phyloP scores from a whole-genome alignment of 2,113 vertebrate genomes.

The Apodemus speciosus region DNA sequence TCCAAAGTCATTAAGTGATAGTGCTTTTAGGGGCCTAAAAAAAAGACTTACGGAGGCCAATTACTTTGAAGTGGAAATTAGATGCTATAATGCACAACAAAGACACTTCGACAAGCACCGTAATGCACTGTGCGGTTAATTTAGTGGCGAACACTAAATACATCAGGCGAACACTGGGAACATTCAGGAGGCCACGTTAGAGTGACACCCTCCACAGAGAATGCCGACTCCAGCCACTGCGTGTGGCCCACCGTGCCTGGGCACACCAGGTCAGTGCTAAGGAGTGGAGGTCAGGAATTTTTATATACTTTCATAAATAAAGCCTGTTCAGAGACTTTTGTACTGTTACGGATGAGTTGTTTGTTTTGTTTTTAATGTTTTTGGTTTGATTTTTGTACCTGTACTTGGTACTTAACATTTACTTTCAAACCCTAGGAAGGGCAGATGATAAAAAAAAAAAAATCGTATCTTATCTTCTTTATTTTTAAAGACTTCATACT shows the following conservation, averaged over 20 bases:
- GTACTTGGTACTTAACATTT: slow-evolving; percentile 19
- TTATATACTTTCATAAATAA: background rate
- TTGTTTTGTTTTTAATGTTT: background rate
- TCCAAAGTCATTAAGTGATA: slow-evolving; percentile 41
- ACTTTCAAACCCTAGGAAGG: slow-evolving; percentile 31
- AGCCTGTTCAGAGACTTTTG: background rate
- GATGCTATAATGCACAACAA: slow-evolving; percentile 26
- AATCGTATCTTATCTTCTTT: background rate
- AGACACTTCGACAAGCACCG: slow-evolving; percentile 40
- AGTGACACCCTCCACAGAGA: background rate
- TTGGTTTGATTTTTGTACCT: background rate
- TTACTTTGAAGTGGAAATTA: slow-evolving; percentile 64
- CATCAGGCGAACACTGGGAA: background rate
- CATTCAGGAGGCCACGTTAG: background rate
- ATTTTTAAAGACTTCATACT: background rate
- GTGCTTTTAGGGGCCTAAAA: background rate
- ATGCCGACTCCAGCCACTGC: background rate
- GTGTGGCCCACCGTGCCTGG: background rate
- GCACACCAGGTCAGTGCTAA: background rate
- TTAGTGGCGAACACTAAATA: background rate
- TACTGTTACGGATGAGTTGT: background rate
- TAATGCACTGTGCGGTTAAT: background rate
- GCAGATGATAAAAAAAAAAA: background rate
- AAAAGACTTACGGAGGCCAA: slow-evolving; percentile 53
- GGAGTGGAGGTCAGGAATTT: background rate